Percentiles rank a stretch among this genome's conserved stretches.
Evolutionary conservation across 2,113 vertebrate genomes (phyloP).

Genomic region (Cranoglanis bouderius): DNA sequence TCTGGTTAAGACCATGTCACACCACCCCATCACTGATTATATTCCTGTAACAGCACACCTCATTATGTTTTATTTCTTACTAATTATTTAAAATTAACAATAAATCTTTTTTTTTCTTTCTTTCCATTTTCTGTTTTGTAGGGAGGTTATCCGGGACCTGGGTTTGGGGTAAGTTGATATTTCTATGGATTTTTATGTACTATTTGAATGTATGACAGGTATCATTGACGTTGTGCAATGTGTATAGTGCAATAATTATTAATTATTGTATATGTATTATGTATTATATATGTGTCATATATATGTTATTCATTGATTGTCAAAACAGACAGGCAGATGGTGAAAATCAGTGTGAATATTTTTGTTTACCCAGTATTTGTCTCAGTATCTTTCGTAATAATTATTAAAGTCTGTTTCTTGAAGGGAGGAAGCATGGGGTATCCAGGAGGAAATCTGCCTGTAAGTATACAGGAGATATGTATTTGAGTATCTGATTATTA

Average conservation of each 20-base stretch:
- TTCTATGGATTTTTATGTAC: background rate
- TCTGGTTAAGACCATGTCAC: no score
- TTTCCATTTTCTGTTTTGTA: background rate
- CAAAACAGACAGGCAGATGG: background rate
- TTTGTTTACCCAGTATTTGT: background rate
- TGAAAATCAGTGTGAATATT: background rate
- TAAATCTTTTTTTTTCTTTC: background rate
- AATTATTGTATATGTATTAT: no score
- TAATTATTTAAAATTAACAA: background rate
- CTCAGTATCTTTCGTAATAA: background rate
- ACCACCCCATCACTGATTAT: no score
- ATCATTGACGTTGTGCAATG: background rate
- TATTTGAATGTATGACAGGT: background rate
- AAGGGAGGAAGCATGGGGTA: constrained; percentile 57
- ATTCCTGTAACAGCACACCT: background rate
- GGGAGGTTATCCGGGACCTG: constrained; percentile 38
- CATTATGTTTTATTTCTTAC: background rate
- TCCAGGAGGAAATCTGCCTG: constrained; percentile 69
- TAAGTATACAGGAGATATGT: constrained; percentile 48
- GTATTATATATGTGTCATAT: no score
- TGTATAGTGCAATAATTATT: background rate
- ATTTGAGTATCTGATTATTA: background rate
- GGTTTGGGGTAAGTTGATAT: constrained; percentile 4
- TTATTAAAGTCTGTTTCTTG: background rate
- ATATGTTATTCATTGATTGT: background rate